Percentiles rank a stretch among this genome's conserved stretches.
phyloP scores from a whole-genome alignment of 2,888 invertebrate genomes.

The Acanthosepion esculentum region DNA sequence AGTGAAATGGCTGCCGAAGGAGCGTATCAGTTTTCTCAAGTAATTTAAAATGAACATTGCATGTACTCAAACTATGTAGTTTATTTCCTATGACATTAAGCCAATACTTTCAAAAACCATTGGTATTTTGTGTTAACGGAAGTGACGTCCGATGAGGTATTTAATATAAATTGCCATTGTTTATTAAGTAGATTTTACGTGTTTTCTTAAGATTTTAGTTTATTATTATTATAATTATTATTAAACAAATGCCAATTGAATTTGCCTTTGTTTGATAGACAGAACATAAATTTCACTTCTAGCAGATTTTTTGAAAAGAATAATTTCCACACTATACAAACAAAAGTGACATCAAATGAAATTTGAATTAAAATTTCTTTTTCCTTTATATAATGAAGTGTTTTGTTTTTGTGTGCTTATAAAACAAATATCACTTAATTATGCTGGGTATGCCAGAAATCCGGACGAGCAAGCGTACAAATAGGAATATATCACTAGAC shows the following conservation, averaged over 20 bases:
- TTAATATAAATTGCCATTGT: too few relatives aligned
- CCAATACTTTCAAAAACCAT: too few relatives aligned
- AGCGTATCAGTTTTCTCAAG: too few relatives aligned
- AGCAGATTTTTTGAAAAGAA: neutral
- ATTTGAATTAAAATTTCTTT: neutral
- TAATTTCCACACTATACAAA: neutral
- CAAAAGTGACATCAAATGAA: neutral
- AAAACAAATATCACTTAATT: conserved; percentile 33
- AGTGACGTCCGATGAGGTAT: too few relatives aligned
- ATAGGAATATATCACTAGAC: neutral
- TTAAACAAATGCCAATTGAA: neutral
- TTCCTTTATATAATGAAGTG: neutral
- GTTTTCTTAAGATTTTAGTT: too few relatives aligned
- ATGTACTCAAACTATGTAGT: too few relatives aligned
- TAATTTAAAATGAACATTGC: too few relatives aligned
- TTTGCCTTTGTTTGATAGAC: neutral
- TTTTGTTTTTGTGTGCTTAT: conserved; percentile 33
- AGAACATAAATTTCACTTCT: neutral
- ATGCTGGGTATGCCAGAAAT: neutral
- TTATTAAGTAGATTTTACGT: too few relatives aligned
- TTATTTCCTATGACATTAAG: too few relatives aligned
- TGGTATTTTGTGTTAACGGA: too few relatives aligned
- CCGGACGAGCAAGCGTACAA: neutral
- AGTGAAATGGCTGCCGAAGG: too few relatives aligned
- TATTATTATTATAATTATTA: too few relatives aligned